phyloP scores from a whole-genome alignment of 2,797 vertebrate genomes.

The Myotis myotis region DNA sequence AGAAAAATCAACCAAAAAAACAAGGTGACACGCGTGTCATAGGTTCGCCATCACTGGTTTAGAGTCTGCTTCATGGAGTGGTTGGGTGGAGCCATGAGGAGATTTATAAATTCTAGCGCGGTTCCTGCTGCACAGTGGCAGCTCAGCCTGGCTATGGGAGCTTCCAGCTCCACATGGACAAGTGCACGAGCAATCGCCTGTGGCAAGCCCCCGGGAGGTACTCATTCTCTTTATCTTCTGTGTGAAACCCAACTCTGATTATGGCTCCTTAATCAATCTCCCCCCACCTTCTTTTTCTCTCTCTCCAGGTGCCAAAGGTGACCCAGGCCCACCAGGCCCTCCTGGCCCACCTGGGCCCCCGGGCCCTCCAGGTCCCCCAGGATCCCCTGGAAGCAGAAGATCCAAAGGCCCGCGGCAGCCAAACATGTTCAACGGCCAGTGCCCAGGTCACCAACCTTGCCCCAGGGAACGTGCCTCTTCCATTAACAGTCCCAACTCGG shows the following conservation, averaged over 20 bases:
- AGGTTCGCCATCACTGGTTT: no score
- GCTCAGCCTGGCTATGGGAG: not conserved
- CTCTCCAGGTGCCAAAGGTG: constrained; percentile 86
- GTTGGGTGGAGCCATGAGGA: not conserved
- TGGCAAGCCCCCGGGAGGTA: not conserved
- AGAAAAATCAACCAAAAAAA: no score
- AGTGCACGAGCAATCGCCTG: not conserved
- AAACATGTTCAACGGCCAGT: constrained; percentile 83
- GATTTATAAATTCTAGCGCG: not conserved
- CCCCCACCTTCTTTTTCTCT: not conserved
- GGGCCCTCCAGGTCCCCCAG: constrained; percentile 86
- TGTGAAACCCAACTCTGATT: not conserved
- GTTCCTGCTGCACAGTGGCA: not conserved
- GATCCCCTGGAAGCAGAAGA: constrained; percentile 85
- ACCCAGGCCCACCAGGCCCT: constrained; percentile 86
- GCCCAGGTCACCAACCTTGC: constrained; percentile 79
- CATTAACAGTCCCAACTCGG: not conserved
- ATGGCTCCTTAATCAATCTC: not conserved
- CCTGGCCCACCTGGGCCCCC: constrained; percentile 89
- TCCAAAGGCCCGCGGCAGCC: constrained; percentile 85
- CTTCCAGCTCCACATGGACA: not conserved
- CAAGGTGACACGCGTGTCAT: no score
- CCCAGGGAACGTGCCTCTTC: not conserved
- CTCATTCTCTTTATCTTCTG: not conserved
- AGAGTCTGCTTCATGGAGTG: not conserved